Conservation (phyloP, 2,797 vertebrate species). For the Eidolon dupreanum region DNA sequence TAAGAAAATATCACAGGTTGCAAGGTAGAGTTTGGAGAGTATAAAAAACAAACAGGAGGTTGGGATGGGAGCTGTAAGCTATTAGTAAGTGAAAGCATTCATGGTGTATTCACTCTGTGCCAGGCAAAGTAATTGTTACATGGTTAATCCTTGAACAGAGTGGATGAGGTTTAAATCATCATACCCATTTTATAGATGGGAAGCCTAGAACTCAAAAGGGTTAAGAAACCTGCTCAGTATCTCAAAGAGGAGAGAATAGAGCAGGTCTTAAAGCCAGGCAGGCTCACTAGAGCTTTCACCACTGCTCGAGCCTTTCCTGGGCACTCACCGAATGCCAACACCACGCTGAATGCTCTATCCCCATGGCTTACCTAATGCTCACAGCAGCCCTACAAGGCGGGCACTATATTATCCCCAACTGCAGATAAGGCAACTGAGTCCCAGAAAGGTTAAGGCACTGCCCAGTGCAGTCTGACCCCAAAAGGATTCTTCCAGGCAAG, state of each 20-base stretch:
- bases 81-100: background rate
- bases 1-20: background rate
- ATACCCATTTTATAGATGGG: too few species aligned
- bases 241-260: background rate
- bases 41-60: background rate
- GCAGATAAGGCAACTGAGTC: background rate
- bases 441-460: background rate
- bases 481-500: background rate
- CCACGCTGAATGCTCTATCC: background rate
- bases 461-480: too few species aligned
- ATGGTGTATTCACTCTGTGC: fast-evolving
- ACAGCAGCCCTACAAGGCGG: background rate
- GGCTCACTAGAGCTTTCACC: background rate
- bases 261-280: background rate
- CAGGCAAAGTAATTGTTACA: background rate
- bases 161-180: background rate
- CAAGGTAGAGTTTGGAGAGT: background rate
- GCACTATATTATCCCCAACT: background rate
- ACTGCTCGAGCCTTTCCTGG: background rate
- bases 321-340: too few species aligned
- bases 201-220: background rate
- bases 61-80: background rate
- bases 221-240: background rate
- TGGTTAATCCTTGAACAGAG: background rate
- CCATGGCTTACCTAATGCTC: background rate